Base-by-base conservation (phyloP, 2,113 vertebrate genomes). In the Phalacrocorax aristotelis region DNA sequence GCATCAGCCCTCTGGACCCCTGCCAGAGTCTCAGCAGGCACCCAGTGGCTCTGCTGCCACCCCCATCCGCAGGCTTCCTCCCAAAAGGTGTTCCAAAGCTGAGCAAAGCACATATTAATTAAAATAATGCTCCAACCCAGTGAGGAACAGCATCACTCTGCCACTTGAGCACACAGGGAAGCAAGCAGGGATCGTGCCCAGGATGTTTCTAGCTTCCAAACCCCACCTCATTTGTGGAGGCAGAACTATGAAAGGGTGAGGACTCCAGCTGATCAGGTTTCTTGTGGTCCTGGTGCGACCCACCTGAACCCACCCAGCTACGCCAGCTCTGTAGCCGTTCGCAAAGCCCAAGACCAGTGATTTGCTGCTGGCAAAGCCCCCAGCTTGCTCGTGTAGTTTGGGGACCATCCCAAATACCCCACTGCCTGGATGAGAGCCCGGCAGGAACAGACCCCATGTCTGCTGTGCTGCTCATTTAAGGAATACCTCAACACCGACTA, bases 301-400 rank as follows among this genome's bases (percentile, higher is more conserved):
- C 38, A 14, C 25, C 22, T 8, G 23, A 46, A 32, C 8, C 40
- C 40, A 6, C 11, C 2, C 17, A 7, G 51, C 57, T 25, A 14
- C 3, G 1, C 55, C 3, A 27, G 55, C 34, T 51, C 58, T 15
- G 36, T 7, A 29, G 40, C 46, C 14, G 7, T 32, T 11, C 12
- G 1, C 15, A 2, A 22, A 23, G 58, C n/a, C 19, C 49, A 64
- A 15, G 9, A 36, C 10, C n/a, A 26, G 77, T 0, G 5, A 15
- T 13, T 44, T n/a, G 49, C 54, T 49, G 54, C 51, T 40, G 75
- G 87, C 76, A 34, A 64, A 66, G 42, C 32, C 58, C 66, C 66
- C 38, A 7, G 38, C 17, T 51, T 6, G 15, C 44, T 32, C 19
- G 1, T 3, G 8, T 1, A 10, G 12, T 7, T 5, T n/a, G 55